Conservation (phyloP, 2,888 invertebrate genomes). For the Pollenia labialis region DNA sequence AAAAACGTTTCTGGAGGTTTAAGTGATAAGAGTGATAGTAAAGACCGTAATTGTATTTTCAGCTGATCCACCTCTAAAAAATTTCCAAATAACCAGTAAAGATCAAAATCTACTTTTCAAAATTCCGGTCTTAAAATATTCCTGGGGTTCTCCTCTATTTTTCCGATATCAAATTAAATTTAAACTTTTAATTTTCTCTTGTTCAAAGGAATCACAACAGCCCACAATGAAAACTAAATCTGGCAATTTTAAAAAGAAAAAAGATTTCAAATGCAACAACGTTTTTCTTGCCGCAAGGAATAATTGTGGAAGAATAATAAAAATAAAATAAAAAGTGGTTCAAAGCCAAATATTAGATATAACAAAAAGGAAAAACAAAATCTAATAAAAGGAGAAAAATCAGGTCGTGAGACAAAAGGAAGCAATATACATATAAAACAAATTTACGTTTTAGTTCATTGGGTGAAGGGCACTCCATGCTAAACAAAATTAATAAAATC, state of each 20-base stretch:
- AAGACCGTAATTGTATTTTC: too few relatives aligned
- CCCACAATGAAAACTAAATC: constrained; percentile 20
- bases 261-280: constrained; percentile 37
- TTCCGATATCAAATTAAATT: background rate
- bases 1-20: too few relatives aligned
- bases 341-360: constrained; percentile 44
- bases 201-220: background rate
- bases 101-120: too few relatives aligned
- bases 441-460: constrained; percentile 57
- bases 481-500: background rate
- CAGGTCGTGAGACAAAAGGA: constrained; percentile 49
- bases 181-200: background rate
- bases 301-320: constrained; percentile 39
- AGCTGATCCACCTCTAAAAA: too few relatives aligned
- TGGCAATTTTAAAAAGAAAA: constrained; percentile 30
- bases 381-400: constrained; percentile 26
- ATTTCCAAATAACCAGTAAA: too few relatives aligned
- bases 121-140: too few relatives aligned
- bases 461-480: constrained; percentile 57
- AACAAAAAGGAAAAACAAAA: constrained; percentile 1
- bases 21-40: too few relatives aligned
- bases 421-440: constrained; percentile 8
- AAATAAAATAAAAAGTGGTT: constrained; percentile 41
- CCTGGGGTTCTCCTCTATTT: too few relatives aligned
- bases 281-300: constrained; percentile 40